A percentile compares a stretch with the other conserved stretches of the same genome.
phyloP scores from a whole-genome alignment of 2,113 vertebrate species.

The Hylia prasina region DNA sequence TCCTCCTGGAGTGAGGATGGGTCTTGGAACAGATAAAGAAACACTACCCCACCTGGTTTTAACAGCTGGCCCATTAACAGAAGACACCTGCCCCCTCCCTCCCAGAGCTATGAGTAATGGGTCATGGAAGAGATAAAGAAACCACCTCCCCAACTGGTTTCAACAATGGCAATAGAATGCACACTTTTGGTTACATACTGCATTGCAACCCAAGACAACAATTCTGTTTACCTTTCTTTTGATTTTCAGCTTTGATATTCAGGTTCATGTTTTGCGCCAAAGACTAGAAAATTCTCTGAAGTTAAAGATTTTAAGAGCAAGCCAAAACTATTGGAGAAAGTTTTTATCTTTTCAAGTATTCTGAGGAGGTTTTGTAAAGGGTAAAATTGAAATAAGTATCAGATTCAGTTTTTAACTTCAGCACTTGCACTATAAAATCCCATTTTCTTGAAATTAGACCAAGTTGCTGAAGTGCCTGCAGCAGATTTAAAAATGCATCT shows the following conservation, averaged over 20 bases:
- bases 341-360: background rate
- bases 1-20: background rate
- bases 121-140: too few relatives aligned
- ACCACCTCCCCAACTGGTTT: background rate
- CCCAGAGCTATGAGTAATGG: too few relatives aligned
- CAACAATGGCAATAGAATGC: background rate
- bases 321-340: background rate
- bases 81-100: too few relatives aligned
- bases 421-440: background rate
- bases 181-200: background rate
- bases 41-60: too few relatives aligned
- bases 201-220: background rate
- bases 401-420: background rate
- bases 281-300: background rate
- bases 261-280: background rate
- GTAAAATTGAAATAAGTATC: background rate
- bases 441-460: conserved; percentile 8
- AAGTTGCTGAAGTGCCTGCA: background rate
- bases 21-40: background rate
- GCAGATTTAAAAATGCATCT: background rate
- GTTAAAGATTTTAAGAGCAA: background rate
- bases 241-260: background rate
- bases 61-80: too few relatives aligned
- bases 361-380: background rate
- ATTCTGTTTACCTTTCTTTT: background rate